Base-by-base conservation (phyloP, 1,140 invertebrate genomes). In the Caerostris darwini region DNA sequence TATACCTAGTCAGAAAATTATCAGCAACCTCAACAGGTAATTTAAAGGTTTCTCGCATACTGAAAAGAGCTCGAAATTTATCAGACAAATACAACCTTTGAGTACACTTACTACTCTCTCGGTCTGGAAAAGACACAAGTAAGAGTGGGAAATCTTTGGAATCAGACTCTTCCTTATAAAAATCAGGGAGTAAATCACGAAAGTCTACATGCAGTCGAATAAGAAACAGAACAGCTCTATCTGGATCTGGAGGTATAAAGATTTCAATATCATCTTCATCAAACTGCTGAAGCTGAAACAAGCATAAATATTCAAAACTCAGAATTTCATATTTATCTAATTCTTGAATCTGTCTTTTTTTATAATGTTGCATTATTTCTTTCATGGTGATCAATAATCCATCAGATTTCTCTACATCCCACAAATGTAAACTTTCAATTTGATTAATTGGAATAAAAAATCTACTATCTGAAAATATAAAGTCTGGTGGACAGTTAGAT, bases 211-310 rank as follows among this genome's bases (percentile, higher is more conserved):
- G 92, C 5, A 93, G 53, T 56, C 64, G 53, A 34, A 93, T 87
- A 3, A 93, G 64, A 86, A 93, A 87, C 8, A 61, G 3, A 57
- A 93, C 58, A 34, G 92, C 54, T 50, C 10, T 69, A 3, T 93
- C 58, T 34, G 12, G 7, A 19, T 87, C 67, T 17, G 17, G 7
- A 50, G 92, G 83, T 8, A 93, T 67, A 10, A 67, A 87, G 14
- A 93, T 71, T 87, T 93, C 92, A 71, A 93, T 87, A 86, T 93
- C 92, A 53, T 86, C 92, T 71, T 93, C 92, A 71, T 58, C n/a
- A 58, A 86, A 86, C 86, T 93, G 53, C 50, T 34, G 50, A 19
- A 86, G 50, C 57, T 86, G 83, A 64, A 58, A 71, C 5, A 93
- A 87, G 17, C 34, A 86, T 19, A 87, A 58, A 71, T 93, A 93